phyloP scores from a whole-genome alignment of 2,797 vertebrate species.

The Acrossocheilus fasciatus region DNA sequence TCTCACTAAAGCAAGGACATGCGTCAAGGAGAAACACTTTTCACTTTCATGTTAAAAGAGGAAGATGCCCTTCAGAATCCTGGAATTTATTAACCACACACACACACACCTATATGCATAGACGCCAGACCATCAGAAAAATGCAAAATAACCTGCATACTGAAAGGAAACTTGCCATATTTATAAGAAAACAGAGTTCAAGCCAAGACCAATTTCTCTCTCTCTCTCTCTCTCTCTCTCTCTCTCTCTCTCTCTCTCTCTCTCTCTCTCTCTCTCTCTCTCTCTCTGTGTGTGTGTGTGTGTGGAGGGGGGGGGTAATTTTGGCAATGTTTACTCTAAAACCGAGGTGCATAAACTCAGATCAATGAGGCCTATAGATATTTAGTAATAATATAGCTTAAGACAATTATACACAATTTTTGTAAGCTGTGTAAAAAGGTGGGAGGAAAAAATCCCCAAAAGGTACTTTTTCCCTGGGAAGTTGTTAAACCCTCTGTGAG shows the following conservation, averaged over 20 bases:
- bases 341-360: background rate
- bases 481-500: too few species aligned
- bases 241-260: background rate
- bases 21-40: slow-evolving; percentile 48
- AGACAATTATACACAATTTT: background rate
- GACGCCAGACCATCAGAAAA: slow-evolving; percentile 39
- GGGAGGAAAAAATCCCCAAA: background rate
- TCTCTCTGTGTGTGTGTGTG: too few species aligned
- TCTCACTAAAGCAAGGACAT: slow-evolving; percentile 42
- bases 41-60: slow-evolving; percentile 41
- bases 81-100: slow-evolving; percentile 34
- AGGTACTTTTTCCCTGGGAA: too few species aligned
- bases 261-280: background rate
- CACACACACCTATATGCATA: slow-evolving; percentile 18
- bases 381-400: too few species aligned
- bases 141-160: slow-evolving; percentile 6
- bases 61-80: slow-evolving; percentile 34
- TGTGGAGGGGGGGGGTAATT: too few species aligned
- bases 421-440: background rate
- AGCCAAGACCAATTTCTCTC: background rate
- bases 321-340: background rate
- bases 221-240: background rate
- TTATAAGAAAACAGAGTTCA: background rate
- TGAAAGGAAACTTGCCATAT: background rate
- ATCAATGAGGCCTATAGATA: too few species aligned